Conservation (phyloP, 1,140 invertebrate species). For the Tetranychus urticae region DNA sequence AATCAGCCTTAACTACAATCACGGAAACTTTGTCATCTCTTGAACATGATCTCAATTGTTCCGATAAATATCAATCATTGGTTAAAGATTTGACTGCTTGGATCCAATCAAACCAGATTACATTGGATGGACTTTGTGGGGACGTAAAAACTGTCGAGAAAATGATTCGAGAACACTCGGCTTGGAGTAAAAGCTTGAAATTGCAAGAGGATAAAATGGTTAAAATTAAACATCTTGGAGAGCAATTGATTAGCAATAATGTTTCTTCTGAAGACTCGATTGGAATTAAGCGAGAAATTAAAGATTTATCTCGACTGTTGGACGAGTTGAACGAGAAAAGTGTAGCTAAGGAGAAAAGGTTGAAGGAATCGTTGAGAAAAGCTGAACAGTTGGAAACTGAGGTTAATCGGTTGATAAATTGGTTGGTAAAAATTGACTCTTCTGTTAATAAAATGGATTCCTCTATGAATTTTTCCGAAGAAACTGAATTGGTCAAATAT, state of each 20-base stretch:
- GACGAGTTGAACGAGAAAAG: too few species aligned
- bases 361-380: conserved; percentile 55
- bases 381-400: conserved; percentile 78
- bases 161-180: conserved; percentile 71
- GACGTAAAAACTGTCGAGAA: conserved; percentile 84
- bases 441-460: neutral
- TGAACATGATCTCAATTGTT: conserved; percentile 79
- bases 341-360: conserved; percentile 32
- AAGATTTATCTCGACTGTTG: too few species aligned
- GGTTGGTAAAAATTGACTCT: conserved; percentile 75
- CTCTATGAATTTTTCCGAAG: conserved; percentile 70
- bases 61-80: conserved; percentile 86
- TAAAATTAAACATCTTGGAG: conserved; percentile 62
- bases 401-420: conserved; percentile 76
- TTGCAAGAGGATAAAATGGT: conserved; percentile 51
- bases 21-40: conserved; percentile 76
- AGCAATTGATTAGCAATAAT: conserved; percentile 53
- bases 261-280: conserved; percentile 15
- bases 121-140: conserved; percentile 63
- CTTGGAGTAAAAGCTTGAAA: conserved; percentile 69
- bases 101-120: conserved; percentile 49
- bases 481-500: conserved; percentile 62
- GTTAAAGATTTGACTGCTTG: conserved; percentile 77
- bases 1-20: conserved; percentile 69
- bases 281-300: too few species aligned